Conservation (phyloP, 2,888 invertebrate species). For the Darwinula stevensoni region DNA sequence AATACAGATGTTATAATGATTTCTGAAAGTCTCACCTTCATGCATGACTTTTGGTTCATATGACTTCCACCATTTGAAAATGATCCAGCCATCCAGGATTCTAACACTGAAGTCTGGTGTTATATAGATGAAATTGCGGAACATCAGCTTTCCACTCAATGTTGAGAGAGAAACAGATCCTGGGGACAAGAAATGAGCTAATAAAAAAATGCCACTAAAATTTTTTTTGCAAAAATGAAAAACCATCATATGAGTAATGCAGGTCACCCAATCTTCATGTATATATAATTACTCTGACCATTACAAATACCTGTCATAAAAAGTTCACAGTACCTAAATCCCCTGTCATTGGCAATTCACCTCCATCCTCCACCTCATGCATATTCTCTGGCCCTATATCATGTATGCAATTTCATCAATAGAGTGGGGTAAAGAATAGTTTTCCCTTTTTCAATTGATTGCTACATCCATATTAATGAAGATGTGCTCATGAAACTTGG, state of each 20-base stretch:
- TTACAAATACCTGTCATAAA: too few relatives aligned
- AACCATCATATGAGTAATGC: not conserved
- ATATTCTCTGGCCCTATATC: too few relatives aligned
- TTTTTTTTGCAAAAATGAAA: not conserved
- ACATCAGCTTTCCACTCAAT: slow-evolving; percentile 95
- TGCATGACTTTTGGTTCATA: slow-evolving; percentile 81
- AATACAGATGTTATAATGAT: too few relatives aligned
- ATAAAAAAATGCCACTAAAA: not conserved
- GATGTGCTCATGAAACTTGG: too few relatives aligned
- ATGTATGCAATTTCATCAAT: too few relatives aligned
- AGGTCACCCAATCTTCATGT: not conserved
- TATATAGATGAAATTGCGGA: slow-evolving; percentile 73
- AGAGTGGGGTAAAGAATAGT: too few relatives aligned
- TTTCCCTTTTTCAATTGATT: too few relatives aligned
- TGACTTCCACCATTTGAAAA: slow-evolving; percentile 93
- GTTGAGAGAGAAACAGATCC: slow-evolving; percentile 82
- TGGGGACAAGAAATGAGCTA: slow-evolving; percentile 17
- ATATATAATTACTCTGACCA: too few relatives aligned
- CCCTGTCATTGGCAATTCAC: too few relatives aligned
- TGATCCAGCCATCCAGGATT: slow-evolving; percentile 83
- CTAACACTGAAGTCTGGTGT: slow-evolving; percentile 74
- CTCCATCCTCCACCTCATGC: too few relatives aligned
- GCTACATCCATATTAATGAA: too few relatives aligned
- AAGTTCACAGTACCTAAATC: too few relatives aligned
- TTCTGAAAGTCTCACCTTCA: slow-evolving; percentile 66